Evolutionary conservation across 2,113 vertebrate species (phyloP), one percentile per base, ranked within the genome.

Genomic region (Oophaga pumilio): DNA sequence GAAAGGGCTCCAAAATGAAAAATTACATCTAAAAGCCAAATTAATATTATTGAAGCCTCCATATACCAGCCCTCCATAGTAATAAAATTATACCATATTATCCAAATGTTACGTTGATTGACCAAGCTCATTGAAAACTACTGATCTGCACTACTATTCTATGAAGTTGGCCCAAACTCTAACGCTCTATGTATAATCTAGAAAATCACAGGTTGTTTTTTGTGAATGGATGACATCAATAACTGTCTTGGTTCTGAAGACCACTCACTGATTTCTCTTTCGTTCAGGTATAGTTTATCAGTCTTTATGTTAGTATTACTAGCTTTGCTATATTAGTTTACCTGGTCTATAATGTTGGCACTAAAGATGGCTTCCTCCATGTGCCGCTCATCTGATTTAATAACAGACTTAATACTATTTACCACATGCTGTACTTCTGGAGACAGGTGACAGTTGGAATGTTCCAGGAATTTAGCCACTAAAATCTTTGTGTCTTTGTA

Each of bases 401-500:
- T 97, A 18, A 96, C 96, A 0, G 95, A 95, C 85, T 92, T 95
- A 91, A 97, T 95, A 92, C 95, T 96, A 92, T 97, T 97, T 90
- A 97, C 96, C 78, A 97, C 96, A 0, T 98, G 97, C 91, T 94
- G 96, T 77, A 97, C 97, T 91, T 99, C 97, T 0, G 96, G 93
- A 89, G 97, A 95, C 79, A 98, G 94, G 91, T 94, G 94, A 90
- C 97, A 94, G 93, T 96, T 96, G 0, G 98, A 96, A 86, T 98
- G 97, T 93, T 99, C 97, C 94, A 99, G 93, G 91, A 99, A 98
- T 82, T 97, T 98, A 57, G 97, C 97, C 94, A 98, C 98, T 92
- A 99, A 90, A 77, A 98, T 96, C 93, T 97, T 97, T 85, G 97
- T 95, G 93, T 99, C 97, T 90, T 96, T 95, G 89, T 97, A 97